Evolutionary conservation across 1,140 invertebrate species (phyloP), one percentile per base, ranked within the genome.

Genomic region (Drosophila hydei): DNA sequence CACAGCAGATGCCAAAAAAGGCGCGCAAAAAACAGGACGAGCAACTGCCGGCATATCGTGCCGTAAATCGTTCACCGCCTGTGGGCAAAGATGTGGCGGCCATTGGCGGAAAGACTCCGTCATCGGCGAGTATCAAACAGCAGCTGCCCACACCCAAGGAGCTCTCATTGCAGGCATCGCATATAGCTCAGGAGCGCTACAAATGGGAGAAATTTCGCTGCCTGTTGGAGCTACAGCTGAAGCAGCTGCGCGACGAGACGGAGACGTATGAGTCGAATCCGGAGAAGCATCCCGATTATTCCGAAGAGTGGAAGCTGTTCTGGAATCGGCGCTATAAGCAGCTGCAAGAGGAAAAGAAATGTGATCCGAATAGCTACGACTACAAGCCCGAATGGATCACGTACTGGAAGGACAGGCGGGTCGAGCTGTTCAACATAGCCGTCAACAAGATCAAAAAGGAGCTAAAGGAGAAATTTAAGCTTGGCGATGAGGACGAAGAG

Each of bases 331-430:
- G 96, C 0, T 97, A 96, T 84, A 96, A 96, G 88, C 96, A 97
- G 89, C 92, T 97, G 43, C 95, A 96, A 89, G 92, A 93, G 7
- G 93, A 93, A 92, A 95, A 95, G 90, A 95, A 95, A 38, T 95
- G 95, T 83, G 95, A 97, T 91, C 94, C 96, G 0, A 93, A 94
- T 36, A 95, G 94, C 43, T 94, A 97, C 85, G 96, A 97, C 79
- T 97, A 96, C 79, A 97, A 96, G 78, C 95, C 96, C 0, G 96
- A 97, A 76, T 97, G 96, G 96, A 96, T 97, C 42, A 92, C 94
- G 33, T 96, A 94, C 79, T 97, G 96, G 96, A 96, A 95, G 79
- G 94, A 94, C 59, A 93, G 95, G 12, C 96, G 97, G 94, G 94
- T 95, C 19, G 95, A 96, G 63, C 90, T 97, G 3, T 95, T 96